Percentiles rank a stretch among this genome's conserved stretches.
Evolutionary conservation across 2,888 invertebrate genomes (phyloP).

Genomic region (Orgyia antiqua): DNA sequence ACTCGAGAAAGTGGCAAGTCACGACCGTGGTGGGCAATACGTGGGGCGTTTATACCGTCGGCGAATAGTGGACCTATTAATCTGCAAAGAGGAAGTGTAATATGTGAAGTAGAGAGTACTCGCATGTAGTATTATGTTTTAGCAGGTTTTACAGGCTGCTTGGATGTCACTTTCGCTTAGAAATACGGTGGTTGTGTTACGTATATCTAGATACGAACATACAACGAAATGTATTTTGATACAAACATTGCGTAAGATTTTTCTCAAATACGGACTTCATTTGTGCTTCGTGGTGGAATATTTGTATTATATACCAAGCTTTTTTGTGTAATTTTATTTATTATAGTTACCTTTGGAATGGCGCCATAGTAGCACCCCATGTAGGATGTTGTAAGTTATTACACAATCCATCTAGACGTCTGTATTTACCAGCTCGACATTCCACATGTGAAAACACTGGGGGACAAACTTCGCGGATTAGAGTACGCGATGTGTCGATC

Average conservation of each 20-base stretch:
- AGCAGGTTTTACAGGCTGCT: constrained; percentile 8
- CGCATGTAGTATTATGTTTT: constrained; percentile 10
- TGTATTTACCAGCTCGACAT: constrained; percentile 92
- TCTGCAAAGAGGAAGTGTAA: constrained; percentile 48
- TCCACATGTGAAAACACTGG: constrained; percentile 92
- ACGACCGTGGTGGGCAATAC: constrained; percentile 87
- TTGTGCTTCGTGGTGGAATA: no score
- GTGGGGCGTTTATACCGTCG: constrained; percentile 90
- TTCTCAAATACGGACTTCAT: no score
- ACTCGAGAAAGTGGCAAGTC: constrained; percentile 89
- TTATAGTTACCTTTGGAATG: constrained; percentile 88
- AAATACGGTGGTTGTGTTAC: no score
- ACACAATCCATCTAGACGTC: constrained; percentile 91
- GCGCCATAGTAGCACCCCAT: constrained; percentile 91
- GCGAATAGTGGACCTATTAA: constrained; percentile 88
- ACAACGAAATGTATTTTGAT: no score
- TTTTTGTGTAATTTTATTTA: no score
- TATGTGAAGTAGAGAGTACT: constrained; percentile 6
- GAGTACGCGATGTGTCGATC: constrained; percentile 92
- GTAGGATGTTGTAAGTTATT: constrained; percentile 93
- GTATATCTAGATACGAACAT: no score
- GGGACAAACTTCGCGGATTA: constrained; percentile 91
- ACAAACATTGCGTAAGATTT: no score
- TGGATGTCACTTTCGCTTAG: constrained; percentile 6
- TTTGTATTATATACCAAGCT: no score